Conservation (phyloP, 2,888 invertebrate species). For the Dastarcus helophoroides region DNA sequence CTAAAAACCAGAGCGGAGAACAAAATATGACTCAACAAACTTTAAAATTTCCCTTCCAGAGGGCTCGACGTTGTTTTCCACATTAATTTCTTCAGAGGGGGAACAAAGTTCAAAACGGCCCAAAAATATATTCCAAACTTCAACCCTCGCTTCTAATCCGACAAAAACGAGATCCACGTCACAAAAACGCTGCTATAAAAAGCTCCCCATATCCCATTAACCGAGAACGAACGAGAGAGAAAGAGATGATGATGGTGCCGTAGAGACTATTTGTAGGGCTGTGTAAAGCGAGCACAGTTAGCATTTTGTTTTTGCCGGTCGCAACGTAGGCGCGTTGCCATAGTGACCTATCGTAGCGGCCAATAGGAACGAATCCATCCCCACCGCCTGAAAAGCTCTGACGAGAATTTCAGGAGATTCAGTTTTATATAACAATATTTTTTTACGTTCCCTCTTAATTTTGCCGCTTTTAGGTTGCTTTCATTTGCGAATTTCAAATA, state of each 20-base stretch:
- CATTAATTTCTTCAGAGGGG: constrained; percentile 31
- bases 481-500: neutral
- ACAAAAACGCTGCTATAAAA: constrained; percentile 22
- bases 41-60: constrained; percentile 28
- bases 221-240: constrained; percentile 6
- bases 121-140: constrained; percentile 28
- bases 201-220: constrained; percentile 12
- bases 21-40: constrained; percentile 25
- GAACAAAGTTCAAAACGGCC: constrained; percentile 30
- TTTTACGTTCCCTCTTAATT: constrained; percentile 13
- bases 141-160: constrained; percentile 14
- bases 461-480: constrained; percentile 6
- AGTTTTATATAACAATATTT: constrained; percentile 10
- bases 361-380: constrained; percentile 25
- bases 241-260: constrained; percentile 21
- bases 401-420: constrained; percentile 16
- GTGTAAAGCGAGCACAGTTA: constrained; percentile 20
- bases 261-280: constrained; percentile 28
- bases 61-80: constrained; percentile 28
- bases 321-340: constrained; percentile 32
- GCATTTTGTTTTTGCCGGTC: constrained; percentile 32
- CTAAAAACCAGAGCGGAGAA: constrained; percentile 17
- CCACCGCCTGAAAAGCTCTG: constrained; percentile 19
- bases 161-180: constrained; percentile 25
- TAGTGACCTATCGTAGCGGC: constrained; percentile 22